Percentiles rank a stretch among this genome's conserved stretches.
Conservation (phyloP, 2,113 vertebrate genomes). For the Erinaceus europaeus region DNA sequence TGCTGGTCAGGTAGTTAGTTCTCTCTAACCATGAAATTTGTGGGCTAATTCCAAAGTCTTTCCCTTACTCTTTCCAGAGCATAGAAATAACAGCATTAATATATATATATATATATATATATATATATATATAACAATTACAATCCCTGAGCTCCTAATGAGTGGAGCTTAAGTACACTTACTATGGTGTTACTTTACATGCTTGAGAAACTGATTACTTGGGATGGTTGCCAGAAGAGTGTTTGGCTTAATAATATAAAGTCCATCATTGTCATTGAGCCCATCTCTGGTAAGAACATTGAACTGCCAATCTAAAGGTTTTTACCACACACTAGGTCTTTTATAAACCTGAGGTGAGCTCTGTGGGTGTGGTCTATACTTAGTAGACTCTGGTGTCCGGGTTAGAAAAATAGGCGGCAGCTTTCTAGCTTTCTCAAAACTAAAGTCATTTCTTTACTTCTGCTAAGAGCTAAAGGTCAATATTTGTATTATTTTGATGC, state of each 20-base stretch:
- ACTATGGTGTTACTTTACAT: too few relatives aligned
- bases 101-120: too few relatives aligned
- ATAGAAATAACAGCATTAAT: constrained; percentile 54
- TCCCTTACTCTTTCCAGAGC: constrained; percentile 60
- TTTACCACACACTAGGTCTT: constrained; percentile 66
- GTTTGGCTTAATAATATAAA: neutral
- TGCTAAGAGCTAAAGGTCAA: constrained; percentile 20
- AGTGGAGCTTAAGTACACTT: neutral
- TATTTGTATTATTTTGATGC: constrained; percentile 51
- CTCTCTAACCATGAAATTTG: constrained; percentile 69
- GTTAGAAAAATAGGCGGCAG: constrained; percentile 71
- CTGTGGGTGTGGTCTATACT: constrained; percentile 49
- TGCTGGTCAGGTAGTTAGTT: constrained; percentile 69
- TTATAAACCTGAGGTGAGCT: constrained; percentile 54
- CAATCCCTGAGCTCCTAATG: constrained; percentile 7
- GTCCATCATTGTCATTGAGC: neutral
- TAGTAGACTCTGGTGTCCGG: constrained; percentile 58
- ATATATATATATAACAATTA: constrained; percentile 61
- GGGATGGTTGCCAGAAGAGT: neutral
- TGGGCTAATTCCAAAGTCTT: constrained; percentile 55
- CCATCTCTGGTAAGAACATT: constrained; percentile 53
- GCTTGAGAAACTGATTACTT: neutral
- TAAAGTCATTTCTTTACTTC: constrained; percentile 56
- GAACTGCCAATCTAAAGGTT: constrained; percentile 34
- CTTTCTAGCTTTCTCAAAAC: constrained; percentile 64